phyloP scores from a whole-genome alignment of 2,888 invertebrate genomes.

The Scrobipalpa costella region DNA sequence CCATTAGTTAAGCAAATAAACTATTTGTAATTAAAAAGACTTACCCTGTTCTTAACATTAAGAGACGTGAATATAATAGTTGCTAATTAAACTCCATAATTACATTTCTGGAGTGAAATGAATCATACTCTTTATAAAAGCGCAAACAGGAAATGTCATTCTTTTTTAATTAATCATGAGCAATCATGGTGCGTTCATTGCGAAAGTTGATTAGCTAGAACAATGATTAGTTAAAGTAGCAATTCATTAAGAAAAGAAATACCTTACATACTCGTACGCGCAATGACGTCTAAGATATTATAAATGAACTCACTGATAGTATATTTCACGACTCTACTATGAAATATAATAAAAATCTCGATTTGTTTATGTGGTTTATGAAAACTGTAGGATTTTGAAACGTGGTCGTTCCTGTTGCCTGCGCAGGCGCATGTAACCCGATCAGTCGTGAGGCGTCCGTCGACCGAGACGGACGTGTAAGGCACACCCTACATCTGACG shows the following conservation, averaged over 20 bases:
- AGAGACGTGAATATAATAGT: not conserved
- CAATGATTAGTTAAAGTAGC: not conserved
- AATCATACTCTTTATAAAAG: not conserved
- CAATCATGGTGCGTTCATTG: not conserved
- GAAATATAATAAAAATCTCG: not conserved
- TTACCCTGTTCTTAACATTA: not conserved
- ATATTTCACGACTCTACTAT: not conserved
- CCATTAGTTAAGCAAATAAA: too few species aligned
- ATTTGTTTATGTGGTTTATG: not conserved
- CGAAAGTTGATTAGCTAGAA: conserved; percentile 2
- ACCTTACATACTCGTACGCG: not conserved
- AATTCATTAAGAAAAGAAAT: not conserved
- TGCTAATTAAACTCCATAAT: not conserved
- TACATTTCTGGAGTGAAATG: not conserved
- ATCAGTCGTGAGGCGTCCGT: conserved; percentile 55
- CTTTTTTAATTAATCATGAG: conserved; percentile 1
- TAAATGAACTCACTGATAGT: not conserved
- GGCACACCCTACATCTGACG: conserved; percentile 50
- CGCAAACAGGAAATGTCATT: conserved; percentile 1
- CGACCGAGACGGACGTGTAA: conserved; percentile 63
- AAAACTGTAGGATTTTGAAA: not conserved
- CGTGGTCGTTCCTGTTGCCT: conserved; percentile 33
- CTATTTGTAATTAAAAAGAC: too few species aligned
- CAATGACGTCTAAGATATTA: not conserved
- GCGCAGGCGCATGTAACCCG: conserved; percentile 49